Evolutionary conservation across 2,797 vertebrate species (phyloP).

Genomic region (Pristis pectinata): DNA sequence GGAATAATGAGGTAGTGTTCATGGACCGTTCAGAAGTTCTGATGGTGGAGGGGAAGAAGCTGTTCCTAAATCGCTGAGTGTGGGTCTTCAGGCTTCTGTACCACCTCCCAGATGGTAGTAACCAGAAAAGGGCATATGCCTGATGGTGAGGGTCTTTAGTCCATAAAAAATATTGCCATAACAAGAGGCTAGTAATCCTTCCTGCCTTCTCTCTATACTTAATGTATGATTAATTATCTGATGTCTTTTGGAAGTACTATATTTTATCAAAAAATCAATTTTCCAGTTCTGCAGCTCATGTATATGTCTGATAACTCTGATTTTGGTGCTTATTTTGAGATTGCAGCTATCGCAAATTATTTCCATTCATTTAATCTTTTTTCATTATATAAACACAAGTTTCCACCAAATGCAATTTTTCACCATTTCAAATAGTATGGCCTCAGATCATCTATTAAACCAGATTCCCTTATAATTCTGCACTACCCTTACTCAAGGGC

Average conservation of each 20-base stretch:
- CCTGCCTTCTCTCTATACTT: not conserved
- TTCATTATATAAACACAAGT: not conserved
- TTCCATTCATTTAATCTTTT: not conserved
- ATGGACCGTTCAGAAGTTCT: too few species aligned
- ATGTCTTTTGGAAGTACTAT: not conserved
- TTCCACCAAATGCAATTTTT: not conserved
- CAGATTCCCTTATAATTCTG: not conserved
- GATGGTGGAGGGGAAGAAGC: too few species aligned
- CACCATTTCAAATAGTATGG: not conserved
- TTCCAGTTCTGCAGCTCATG: not conserved
- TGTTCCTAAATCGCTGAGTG: too few species aligned
- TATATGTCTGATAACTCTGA: not conserved
- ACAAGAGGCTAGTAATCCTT: not conserved
- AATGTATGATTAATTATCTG: not conserved
- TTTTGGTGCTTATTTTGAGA: not conserved
- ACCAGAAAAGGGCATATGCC: too few species aligned
- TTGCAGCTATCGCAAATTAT: not conserved
- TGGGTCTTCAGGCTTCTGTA: too few species aligned
- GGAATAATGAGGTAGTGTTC: too few species aligned
- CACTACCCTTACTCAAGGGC: too few species aligned
- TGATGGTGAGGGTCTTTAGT: too few species aligned
- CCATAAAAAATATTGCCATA: not conserved
- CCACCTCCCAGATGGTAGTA: too few species aligned
- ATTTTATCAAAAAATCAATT: too few species aligned
- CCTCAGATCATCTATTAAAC: not conserved